Conservation (phyloP, 2,888 invertebrate species). For the Hetaerina titia region DNA sequence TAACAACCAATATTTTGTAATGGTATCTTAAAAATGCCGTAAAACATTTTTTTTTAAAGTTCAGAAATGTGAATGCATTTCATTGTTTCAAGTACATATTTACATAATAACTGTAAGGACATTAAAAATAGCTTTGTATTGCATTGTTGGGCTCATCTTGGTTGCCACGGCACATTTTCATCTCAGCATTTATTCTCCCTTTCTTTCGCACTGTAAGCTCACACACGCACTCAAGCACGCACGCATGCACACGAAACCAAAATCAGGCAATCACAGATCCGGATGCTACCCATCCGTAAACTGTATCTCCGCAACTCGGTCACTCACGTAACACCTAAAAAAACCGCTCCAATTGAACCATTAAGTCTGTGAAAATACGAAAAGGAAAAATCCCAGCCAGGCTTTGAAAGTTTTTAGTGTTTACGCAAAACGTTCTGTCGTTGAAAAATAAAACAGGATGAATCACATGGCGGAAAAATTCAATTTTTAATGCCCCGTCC, state of each 20-base stretch:
- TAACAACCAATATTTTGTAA: background rate
- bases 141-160: conserved; percentile 59
- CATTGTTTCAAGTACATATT: background rate
- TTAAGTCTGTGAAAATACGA: background rate
- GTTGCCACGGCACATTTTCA: conserved; percentile 6
- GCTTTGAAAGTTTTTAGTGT: background rate
- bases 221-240: background rate
- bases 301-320: background rate
- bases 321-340: background rate
- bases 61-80: conserved; percentile 56
- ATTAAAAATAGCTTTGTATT: conserved; percentile 60
- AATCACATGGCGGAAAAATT: background rate
- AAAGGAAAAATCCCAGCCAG: background rate
- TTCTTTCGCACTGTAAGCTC: background rate
- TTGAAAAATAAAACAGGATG: background rate
- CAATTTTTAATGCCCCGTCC: background rate
- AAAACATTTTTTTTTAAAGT: conserved; percentile 14
- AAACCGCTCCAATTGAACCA: conserved; percentile 7
- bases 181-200: background rate
- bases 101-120: conserved; percentile 47
- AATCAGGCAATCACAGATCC: background rate
- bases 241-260: background rate
- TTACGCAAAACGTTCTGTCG: background rate
- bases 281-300: background rate
- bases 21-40: background rate